Evolutionary conservation across 2,797 vertebrate genomes (phyloP).

Genomic region (Falco concolor): DNA sequence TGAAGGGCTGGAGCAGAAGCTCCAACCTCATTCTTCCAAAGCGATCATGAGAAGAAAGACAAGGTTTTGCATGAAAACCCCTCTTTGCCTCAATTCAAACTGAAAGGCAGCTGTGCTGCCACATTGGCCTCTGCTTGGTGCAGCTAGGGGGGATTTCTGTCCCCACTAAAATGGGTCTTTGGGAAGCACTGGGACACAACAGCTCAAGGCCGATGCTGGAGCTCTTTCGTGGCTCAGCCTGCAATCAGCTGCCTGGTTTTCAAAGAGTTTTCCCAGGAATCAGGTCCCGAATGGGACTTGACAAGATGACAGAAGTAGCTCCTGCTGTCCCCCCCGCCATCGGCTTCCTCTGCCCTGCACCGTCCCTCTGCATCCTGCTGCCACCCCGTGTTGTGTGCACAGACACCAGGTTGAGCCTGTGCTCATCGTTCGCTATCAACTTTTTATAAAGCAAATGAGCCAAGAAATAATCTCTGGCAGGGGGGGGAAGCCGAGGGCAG

Average conservation of each 20-base stretch:
- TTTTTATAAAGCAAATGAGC: background rate
- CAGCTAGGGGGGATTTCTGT: background rate
- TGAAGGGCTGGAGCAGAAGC: background rate
- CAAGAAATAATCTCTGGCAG: accelerated
- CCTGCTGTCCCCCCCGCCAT: background rate
- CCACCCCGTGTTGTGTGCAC: accelerated
- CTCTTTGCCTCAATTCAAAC: accelerated
- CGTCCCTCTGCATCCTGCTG: background rate
- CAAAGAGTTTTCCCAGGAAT: background rate
- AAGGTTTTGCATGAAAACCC: accelerated
- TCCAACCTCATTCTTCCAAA: background rate
- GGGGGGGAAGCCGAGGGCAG: background rate
- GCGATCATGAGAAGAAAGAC: accelerated
- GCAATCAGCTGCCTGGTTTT: accelerated
- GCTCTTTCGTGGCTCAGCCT: accelerated
- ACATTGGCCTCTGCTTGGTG: accelerated
- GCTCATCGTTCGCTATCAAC: accelerated
- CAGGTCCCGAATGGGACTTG: accelerated
- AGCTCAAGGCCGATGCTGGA: accelerated
- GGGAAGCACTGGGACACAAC: background rate
- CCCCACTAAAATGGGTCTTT: background rate
- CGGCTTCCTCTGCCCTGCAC: background rate
- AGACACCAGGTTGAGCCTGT: accelerated
- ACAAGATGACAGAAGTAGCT: accelerated
- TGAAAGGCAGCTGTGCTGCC: accelerated